A percentile compares a stretch with the other conserved stretches of the same genome.
phyloP scores from a whole-genome alignment of 1,140 invertebrate genomes.

The Lucilia cuprina region DNA sequence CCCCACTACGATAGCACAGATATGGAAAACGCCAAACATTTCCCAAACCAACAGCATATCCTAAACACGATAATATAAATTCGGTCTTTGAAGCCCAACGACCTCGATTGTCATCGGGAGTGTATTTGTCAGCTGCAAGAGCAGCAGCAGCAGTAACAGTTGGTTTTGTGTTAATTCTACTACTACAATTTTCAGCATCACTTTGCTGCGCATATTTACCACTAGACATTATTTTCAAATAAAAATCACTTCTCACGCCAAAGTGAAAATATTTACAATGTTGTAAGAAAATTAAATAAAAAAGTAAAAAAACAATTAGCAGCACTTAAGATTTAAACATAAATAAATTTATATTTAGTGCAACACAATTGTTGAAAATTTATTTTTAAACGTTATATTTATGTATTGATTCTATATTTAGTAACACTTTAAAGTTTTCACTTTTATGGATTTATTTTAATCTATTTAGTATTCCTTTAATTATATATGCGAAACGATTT shows the following conservation, averaged over 20 bases:
- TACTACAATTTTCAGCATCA: background rate
- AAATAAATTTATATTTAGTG: too few relatives aligned
- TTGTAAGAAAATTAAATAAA: too few relatives aligned
- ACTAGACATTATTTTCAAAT: background rate
- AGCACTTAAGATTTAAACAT: too few relatives aligned
- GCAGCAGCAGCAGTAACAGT: background rate
- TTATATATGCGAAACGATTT: background rate
- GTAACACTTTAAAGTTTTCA: background rate
- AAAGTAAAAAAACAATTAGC: too few relatives aligned
- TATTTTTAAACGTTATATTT: background rate
- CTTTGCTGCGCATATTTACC: background rate
- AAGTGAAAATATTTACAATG: too few relatives aligned
- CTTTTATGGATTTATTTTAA: background rate
- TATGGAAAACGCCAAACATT: conserved; percentile 87
- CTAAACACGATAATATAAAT: conserved; percentile 76
- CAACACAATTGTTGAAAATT: background rate
- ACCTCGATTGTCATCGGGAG: conserved; percentile 55
- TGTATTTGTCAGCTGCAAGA: background rate
- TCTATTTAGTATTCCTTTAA: background rate
- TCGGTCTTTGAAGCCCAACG: conserved; percentile 74
- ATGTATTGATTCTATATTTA: background rate
- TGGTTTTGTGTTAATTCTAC: background rate
- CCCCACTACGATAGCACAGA: conserved; percentile 70
- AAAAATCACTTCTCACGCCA: background rate
- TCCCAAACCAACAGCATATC: conserved; percentile 79